Evolutionary conservation across 2,113 vertebrate genomes (phyloP).

Genomic region (Ornithorhynchus anatinus): DNA sequence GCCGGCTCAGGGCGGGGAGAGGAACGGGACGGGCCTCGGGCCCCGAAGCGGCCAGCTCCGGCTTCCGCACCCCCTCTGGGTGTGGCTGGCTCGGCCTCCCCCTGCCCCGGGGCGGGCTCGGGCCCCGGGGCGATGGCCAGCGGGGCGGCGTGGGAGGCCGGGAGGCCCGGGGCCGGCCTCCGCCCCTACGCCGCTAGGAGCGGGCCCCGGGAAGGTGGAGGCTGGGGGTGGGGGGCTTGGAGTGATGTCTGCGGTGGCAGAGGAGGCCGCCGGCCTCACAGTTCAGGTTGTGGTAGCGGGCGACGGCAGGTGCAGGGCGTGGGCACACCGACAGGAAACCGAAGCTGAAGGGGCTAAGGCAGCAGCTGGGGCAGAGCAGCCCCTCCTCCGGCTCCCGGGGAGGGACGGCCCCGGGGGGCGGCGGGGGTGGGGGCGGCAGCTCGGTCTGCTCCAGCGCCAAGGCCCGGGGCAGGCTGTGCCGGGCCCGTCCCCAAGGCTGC

Average conservation of each 20-base stretch:
- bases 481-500: slow-evolving; percentile 60
- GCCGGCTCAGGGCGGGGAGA: neutral
- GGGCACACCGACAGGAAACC: slow-evolving; percentile 85
- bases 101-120: neutral
- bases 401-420: slow-evolving; percentile 51
- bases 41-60: slow-evolving; percentile 4
- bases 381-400: slow-evolving; percentile 82
- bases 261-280: slow-evolving; percentile 80
- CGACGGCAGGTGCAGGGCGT: slow-evolving; percentile 70
- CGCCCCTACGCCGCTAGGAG: slow-evolving; percentile 65
- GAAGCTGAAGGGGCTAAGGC: slow-evolving; percentile 79
- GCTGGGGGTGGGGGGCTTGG: slow-evolving; percentile 71
- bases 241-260: slow-evolving; percentile 64
- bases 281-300: slow-evolving; percentile 85
- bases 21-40: neutral
- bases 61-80: neutral
- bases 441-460: slow-evolving; percentile 56
- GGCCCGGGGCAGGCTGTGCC: slow-evolving; percentile 53
- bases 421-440: slow-evolving; percentile 21
- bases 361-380: slow-evolving; percentile 86
- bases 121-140: slow-evolving; percentile 21
- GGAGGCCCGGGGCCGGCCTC: neutral
- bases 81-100: neutral
- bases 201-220: slow-evolving; percentile 86
- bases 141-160: slow-evolving; percentile 18